A percentile compares a stretch with the other conserved stretches of the same genome.
Conservation (phyloP, 2,797 vertebrate genomes). For the Glyptemys insculpta region DNA sequence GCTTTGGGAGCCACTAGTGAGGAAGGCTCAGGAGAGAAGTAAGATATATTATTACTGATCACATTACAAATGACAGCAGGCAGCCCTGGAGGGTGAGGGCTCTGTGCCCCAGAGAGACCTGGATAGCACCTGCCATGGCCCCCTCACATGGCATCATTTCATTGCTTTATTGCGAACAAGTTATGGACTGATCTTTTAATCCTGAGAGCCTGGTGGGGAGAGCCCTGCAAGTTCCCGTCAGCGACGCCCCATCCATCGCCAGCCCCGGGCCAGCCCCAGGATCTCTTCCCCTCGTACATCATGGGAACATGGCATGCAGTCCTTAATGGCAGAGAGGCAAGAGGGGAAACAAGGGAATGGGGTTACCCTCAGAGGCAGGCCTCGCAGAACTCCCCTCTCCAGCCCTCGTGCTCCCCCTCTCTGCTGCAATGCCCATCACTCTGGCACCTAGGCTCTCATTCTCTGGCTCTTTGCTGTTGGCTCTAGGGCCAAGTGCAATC, state of each 20-base stretch:
- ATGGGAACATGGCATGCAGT: accelerated
- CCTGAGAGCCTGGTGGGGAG: background rate
- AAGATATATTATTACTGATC: background rate
- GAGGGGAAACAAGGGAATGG: background rate
- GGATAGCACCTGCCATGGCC: accelerated
- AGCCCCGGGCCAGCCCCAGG: background rate
- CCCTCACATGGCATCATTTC: accelerated
- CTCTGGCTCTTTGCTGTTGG: background rate
- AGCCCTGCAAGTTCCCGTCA: background rate
- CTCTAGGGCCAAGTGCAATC: background rate
- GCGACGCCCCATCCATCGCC: background rate
- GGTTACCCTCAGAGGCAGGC: accelerated
- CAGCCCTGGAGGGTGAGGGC: background rate
- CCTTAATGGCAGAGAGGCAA: accelerated
- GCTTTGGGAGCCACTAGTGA: background rate
- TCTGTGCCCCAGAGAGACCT: background rate
- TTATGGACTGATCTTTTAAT: background rate
- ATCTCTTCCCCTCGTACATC: accelerated
- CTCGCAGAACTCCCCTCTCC: accelerated
- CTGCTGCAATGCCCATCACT: accelerated
- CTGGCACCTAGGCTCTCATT: background rate
- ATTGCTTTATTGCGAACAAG: background rate
- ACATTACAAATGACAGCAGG: background rate
- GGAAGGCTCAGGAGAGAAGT: accelerated
- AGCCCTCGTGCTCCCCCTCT: background rate